Percentiles rank a stretch among this genome's conserved stretches.
These are phyloP conservation scores for Metallyticus violacea DNA, from an alignment of 2,888 invertebrate genomes.

Conservation along the genomic window DNA sequence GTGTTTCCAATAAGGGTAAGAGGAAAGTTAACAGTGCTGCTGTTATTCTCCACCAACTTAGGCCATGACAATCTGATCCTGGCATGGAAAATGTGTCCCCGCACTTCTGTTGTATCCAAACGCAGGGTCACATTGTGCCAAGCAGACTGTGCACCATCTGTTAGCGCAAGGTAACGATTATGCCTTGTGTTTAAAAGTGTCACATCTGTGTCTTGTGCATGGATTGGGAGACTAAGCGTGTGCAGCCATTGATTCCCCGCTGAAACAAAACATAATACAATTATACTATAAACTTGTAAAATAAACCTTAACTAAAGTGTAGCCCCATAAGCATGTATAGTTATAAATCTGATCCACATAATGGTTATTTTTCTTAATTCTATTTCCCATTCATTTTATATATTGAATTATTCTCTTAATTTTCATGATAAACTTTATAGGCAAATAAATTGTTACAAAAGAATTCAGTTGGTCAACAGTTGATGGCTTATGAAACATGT, in stretches of 20 bases:
- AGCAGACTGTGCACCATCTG: constrained; percentile 44
- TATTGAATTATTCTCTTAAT: too few relatives aligned
- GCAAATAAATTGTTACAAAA: too few relatives aligned
- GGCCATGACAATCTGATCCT: constrained; percentile 70
- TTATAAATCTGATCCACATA: neutral
- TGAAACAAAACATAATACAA: constrained; percentile 40
- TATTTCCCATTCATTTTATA: too few relatives aligned
- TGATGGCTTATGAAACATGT: too few relatives aligned
- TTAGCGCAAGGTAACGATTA: constrained; percentile 56
- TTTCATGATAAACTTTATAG: too few relatives aligned
- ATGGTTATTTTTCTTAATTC: too few relatives aligned
- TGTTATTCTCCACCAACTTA: constrained; percentile 49
- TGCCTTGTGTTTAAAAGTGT: constrained; percentile 62
- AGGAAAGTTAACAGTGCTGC: constrained; percentile 59
- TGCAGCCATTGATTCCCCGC: constrained; percentile 67
- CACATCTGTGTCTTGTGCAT: constrained; percentile 67
- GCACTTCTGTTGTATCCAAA: constrained; percentile 67
- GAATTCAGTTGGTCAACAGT: too few relatives aligned
- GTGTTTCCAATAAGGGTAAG: constrained; percentile 71
- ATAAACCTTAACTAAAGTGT: too few relatives aligned
- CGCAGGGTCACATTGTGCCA: constrained; percentile 70
- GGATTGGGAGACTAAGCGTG: constrained; percentile 60
- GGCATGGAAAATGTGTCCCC: constrained; percentile 54
- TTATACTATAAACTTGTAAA: neutral
- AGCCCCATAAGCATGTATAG: too few relatives aligned